Evolutionary conservation across 1,140 invertebrate species (phyloP), one percentile per base, ranked within the genome.

Genomic region (Maniola jurtina): DNA sequence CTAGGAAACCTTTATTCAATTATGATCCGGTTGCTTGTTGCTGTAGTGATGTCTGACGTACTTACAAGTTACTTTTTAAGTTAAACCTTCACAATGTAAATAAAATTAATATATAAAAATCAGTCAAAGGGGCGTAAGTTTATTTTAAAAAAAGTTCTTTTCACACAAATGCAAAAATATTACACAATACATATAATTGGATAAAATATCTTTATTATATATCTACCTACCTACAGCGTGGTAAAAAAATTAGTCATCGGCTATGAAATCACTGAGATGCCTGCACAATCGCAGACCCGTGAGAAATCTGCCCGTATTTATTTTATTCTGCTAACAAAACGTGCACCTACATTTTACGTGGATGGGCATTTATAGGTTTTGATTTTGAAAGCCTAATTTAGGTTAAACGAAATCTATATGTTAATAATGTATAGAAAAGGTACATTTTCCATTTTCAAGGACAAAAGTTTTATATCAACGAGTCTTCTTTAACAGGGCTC

Each of bases 231-330:
- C 9, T 45, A 60, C 16, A 15, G 60, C 47, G 47, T 60, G 55
- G 38, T 47, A 47, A 63, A 64, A 64, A 64, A 38, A 62, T 64
- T 64, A 64, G 62, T 64, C 62, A 64, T 42, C 62, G 54, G 16
- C 33, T 57, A 54, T 52, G 48, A 63, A 64, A 64, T 56, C 54
- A 64, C 42, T 57, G 54, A 47, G 60, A 61, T 61, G 48, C 60
- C 60, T 40, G 33, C 38, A 25, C 40, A 56, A 52, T 52, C 62
- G 42, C 52, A 14, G 8, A 34, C 35, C 62, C 62, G 62, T 64
- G 62, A 57, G 62, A 64, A 63, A 64, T 61, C 35, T 14, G n/a
- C 14, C 25, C 47, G 35, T 61, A 36, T 61, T 61, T 52, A 61
- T 52, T 52, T 61, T 52, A 52, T 52, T 38, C 48, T 50, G n/a